phyloP scores from a whole-genome alignment of 2,888 invertebrate species.

The Cheilosia vulpina region DNA sequence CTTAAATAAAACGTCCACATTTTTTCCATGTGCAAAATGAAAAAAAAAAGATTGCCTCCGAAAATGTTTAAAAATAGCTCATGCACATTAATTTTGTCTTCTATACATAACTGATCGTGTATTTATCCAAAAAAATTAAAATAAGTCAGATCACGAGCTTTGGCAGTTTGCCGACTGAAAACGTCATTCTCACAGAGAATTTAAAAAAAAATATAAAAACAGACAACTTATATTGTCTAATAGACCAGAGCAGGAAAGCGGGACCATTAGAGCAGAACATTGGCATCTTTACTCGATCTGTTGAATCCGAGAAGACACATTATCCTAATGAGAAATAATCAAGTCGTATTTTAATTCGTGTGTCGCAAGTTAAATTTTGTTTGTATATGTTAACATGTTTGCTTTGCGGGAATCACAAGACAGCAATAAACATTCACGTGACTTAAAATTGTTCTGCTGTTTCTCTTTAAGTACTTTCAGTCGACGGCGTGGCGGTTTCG shows the following conservation, averaged over 20 bases:
- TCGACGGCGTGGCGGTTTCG: background rate
- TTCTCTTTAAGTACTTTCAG: background rate
- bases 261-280: conserved; percentile 21
- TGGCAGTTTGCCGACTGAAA: conserved; percentile 59
- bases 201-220: conserved; percentile 7
- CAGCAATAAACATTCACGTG: conserved; percentile 25
- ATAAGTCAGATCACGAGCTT: conserved; percentile 56
- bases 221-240: background rate
- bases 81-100: background rate
- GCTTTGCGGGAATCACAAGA: conserved; percentile 23
- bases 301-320: conserved; percentile 13
- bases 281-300: background rate
- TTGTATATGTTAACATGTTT: background rate
- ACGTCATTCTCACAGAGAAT: conserved; percentile 38
- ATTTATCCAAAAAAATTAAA: conserved; percentile 16
- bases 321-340: conserved; percentile 3
- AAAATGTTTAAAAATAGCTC: conserved; percentile 31
- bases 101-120: conserved; percentile 21
- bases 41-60: background rate
- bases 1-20: background rate
- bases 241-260: background rate
- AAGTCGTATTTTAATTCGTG: background rate
- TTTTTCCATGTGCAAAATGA: conserved; percentile 5
- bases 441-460: conserved; percentile 6
- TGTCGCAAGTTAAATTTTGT: background rate